Percentiles rank a stretch among this genome's conserved stretches.
phyloP scores from a whole-genome alignment of 2,113 vertebrate species.

The Synchiropus splendidus region DNA sequence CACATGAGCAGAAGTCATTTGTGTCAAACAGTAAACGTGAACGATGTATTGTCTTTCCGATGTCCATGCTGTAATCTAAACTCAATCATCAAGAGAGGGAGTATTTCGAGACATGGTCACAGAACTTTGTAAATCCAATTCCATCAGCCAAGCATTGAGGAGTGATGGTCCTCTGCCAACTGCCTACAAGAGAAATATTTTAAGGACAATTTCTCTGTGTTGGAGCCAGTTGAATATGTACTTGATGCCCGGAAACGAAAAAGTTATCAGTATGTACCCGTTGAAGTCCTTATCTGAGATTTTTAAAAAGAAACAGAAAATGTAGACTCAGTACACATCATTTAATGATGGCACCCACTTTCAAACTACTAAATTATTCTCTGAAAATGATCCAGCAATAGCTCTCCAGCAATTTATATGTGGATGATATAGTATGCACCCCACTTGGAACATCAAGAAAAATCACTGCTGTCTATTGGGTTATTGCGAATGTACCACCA shows the following conservation, averaged over 20 bases:
- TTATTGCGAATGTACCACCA: not conserved
- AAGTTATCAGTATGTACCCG: not conserved
- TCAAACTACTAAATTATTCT: conserved; percentile 1
- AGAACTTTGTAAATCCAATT: not conserved
- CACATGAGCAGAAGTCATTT: no score
- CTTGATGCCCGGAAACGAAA: no score
- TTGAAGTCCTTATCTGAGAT: conserved; percentile 9
- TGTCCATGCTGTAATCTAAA: no score
- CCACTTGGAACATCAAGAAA: no score
- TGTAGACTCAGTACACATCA: not conserved
- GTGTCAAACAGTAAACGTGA: no score
- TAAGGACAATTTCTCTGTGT: conserved; percentile 1
- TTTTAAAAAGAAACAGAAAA: not conserved
- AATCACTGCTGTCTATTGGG: conserved; percentile 1
- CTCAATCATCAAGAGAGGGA: no score
- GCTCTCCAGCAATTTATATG: not conserved
- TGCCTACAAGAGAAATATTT: conserved; percentile 7
- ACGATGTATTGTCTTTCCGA: no score
- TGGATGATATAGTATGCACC: no score
- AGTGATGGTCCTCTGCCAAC: conserved; percentile 2
- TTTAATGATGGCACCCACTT: conserved; percentile 1
- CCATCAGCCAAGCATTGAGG: not conserved
- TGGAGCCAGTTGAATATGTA: not conserved
- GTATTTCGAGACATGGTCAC: not conserved
- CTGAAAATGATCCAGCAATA: not conserved